Evolutionary conservation across 1,140 invertebrate species (phyloP), one percentile per base, ranked within the genome.

Genomic region (Chrysopa pallens): DNA sequence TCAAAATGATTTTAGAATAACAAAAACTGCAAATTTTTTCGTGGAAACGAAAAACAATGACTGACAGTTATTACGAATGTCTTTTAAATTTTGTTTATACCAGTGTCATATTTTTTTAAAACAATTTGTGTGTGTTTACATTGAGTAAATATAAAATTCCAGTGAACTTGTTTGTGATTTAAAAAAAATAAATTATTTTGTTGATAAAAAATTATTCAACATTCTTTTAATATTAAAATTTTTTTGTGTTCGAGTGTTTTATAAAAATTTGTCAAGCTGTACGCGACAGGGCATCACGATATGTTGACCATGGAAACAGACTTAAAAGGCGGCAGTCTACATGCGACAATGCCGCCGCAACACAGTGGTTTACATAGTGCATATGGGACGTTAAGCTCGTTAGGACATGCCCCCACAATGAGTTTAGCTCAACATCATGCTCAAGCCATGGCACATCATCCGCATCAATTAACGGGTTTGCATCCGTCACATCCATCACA

Each of bases 241-340:
- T 33, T 33, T 33, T 33, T 33, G 8, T 11, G 8, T 12, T 9
- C 31, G 6, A 33, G 31, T 9, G 8, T 9, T 33, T 33, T 11
- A 33, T 12, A 33, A 33, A 33, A 33, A 33, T 33, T 33, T 33
- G 49, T 12, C 54, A 60, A 60, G 49, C 56, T 57, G 57, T 62
- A 54, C 50, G 53, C 56, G 49, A 55, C 56, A 50, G 50, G 54
- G 53, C 17, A 40, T 28, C 17, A 55, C 52, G 79, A 78, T 51
- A 85, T 86, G 82, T 68, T 85, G 62, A 86, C 82, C 66, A 84
- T 86, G 82, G 84, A 87, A 71, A 70, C 80, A 62, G 84, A 87
- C 63, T 69, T 86, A 60, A 87, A 87, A 62, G 81, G 81, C 65
- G 80, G 80, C 66, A 80, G 71, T 59, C 63, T 84, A 55, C 80